A percentile compares a stretch with the other conserved stretches of the same genome.
These are phyloP conservation scores for Lutjanus argentimaculatus DNA, from an alignment of 2,797 vertebrate genomes.

Conservation along the genomic window DNA sequence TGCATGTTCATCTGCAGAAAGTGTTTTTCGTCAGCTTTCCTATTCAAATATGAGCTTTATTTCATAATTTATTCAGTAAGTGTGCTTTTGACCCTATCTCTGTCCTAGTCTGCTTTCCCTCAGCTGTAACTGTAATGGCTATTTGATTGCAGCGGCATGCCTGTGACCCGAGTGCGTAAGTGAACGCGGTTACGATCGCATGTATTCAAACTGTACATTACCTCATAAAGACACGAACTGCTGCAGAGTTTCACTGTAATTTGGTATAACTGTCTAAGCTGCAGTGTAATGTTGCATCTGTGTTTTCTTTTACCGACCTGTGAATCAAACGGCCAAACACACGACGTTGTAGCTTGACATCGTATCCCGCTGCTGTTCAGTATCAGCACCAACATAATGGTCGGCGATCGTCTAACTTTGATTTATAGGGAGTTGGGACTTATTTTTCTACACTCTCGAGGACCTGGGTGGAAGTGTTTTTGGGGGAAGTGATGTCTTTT, in stretches of 20 bases:
- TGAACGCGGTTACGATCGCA: slow-evolving; percentile 26
- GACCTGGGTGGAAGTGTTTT: slow-evolving; percentile 22
- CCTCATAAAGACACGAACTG: slow-evolving; percentile 57
- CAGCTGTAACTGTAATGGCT: slow-evolving; percentile 59
- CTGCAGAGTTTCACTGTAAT: slow-evolving; percentile 69
- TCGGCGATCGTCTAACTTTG: slow-evolving; percentile 19
- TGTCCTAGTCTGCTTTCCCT: slow-evolving; percentile 58
- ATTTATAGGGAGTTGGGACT: slow-evolving; percentile 43
- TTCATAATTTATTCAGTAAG: neutral
- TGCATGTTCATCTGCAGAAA: neutral
- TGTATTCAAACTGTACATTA: slow-evolving; percentile 63
- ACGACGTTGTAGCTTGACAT: slow-evolving; percentile 24
- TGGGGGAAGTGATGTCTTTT: slow-evolving; percentile 20
- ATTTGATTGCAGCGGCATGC: slow-evolving; percentile 66
- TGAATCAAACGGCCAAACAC: slow-evolving; percentile 43
- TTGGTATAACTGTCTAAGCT: slow-evolving; percentile 65
- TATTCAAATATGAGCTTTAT: neutral
- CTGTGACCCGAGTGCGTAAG: slow-evolving; percentile 42
- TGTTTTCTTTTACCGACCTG: slow-evolving; percentile 67
- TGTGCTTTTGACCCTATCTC: slow-evolving; percentile 13
- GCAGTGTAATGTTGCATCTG: slow-evolving; percentile 62
- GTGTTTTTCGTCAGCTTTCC: neutral
- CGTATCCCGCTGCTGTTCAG: slow-evolving; percentile 61
- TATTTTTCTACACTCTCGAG: slow-evolving; percentile 29
- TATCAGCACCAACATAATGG: slow-evolving; percentile 38